phyloP scores from a whole-genome alignment of 2,888 invertebrate species.

The Eurytoma californica region DNA sequence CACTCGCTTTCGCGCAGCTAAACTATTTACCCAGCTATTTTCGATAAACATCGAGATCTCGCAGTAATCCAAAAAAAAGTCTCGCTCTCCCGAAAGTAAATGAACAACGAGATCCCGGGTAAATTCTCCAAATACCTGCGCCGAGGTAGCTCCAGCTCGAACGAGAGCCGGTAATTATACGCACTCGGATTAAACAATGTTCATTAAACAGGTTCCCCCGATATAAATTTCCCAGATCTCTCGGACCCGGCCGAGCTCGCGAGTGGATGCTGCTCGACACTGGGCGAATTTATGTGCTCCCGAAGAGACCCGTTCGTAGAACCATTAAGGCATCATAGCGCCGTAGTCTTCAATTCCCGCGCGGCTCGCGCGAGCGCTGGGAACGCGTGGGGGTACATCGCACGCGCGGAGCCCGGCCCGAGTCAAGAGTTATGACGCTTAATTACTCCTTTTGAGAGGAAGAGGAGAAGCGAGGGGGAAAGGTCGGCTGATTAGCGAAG shows the following conservation, averaged over 20 bases:
- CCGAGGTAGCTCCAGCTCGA: background rate
- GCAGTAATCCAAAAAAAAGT: constrained; percentile 11
- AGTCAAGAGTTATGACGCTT: constrained; percentile 67
- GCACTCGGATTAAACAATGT: constrained; percentile 48
- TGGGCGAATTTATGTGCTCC: constrained; percentile 60
- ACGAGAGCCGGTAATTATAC: constrained; percentile 40
- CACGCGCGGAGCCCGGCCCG: constrained; percentile 31
- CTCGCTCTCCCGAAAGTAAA: background rate
- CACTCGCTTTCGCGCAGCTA: background rate
- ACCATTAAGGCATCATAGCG: constrained; percentile 61
- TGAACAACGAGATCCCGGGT: constrained; percentile 11
- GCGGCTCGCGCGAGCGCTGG: background rate
- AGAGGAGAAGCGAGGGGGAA: constrained; percentile 51
- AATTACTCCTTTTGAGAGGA: constrained; percentile 65
- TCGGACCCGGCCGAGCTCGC: background rate
- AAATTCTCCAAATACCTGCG: background rate
- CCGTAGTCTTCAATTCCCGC: constrained; percentile 56
- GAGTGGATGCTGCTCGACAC: constrained; percentile 34
- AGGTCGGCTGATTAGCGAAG: constrained; percentile 65
- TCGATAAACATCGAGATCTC: constrained; percentile 12
- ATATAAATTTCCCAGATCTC: constrained; percentile 50
- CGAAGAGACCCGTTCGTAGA: constrained; percentile 57
- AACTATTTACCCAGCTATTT: constrained; percentile 11
- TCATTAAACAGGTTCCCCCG: constrained; percentile 49
- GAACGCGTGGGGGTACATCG: background rate